A percentile compares a stretch with the other conserved stretches of the same genome.
phyloP scores from a whole-genome alignment of 1,140 invertebrate species.

The Helicoverpa armigera region DNA sequence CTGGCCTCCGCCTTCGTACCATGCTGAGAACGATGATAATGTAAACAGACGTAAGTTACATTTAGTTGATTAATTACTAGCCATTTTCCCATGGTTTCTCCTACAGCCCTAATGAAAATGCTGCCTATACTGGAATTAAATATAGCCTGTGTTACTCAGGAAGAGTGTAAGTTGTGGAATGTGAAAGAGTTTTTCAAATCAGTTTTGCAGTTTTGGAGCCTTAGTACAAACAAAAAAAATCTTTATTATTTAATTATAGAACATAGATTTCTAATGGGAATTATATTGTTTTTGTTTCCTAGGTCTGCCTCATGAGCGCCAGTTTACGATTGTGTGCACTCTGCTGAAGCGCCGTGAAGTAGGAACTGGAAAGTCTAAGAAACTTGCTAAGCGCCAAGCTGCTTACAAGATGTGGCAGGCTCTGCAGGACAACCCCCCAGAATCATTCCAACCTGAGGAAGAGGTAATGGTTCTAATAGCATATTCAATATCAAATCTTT shows the following conservation, averaged over 20 bases:
- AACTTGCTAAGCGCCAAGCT: slow-evolving; percentile 97
- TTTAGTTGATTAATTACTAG: neutral
- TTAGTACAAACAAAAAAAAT: too few relatives aligned
- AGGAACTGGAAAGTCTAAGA: slow-evolving; percentile 97
- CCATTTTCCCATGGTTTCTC: too few relatives aligned
- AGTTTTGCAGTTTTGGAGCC: too few relatives aligned
- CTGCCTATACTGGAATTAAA: too few relatives aligned
- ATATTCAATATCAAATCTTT: slow-evolving; percentile 41
- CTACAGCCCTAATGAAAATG: too few relatives aligned
- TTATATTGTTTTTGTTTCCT: slow-evolving; percentile 70
- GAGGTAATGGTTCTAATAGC: slow-evolving; percentile 75
- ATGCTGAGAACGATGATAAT: slow-evolving; percentile 93
- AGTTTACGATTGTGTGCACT: slow-evolving; percentile 96
- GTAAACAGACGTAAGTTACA: slow-evolving; percentile 77
- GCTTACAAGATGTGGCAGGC: slow-evolving; percentile 97
- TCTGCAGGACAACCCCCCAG: slow-evolving; percentile 92
- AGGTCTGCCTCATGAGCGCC: slow-evolving; percentile 96
- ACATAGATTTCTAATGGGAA: neutral
- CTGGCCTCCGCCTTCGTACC: slow-evolving; percentile 97
- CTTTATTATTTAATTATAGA: too few relatives aligned
- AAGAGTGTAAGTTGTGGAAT: too few relatives aligned
- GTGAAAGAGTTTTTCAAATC: too few relatives aligned
- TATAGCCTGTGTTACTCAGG: too few relatives aligned
- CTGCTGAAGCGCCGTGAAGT: slow-evolving; percentile 94
- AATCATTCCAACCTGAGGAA: slow-evolving; percentile 88